Percentiles rank a stretch among this genome's conserved stretches.
phyloP scores from a whole-genome alignment of 2,888 invertebrate species.

The Oscheius onirici region DNA sequence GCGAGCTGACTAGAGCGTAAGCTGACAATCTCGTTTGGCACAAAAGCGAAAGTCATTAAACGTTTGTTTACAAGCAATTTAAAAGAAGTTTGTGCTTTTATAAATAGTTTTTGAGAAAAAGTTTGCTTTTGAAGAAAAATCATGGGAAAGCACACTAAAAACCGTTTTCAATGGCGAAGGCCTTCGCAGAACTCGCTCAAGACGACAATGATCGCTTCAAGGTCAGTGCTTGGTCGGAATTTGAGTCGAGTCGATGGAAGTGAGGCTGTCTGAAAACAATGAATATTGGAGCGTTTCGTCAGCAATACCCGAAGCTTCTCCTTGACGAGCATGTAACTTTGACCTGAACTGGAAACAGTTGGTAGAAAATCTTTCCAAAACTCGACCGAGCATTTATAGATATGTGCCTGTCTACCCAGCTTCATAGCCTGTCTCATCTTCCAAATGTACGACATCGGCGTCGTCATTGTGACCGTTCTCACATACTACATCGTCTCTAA shows the following conservation, averaged over 20 bases:
- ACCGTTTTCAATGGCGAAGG: background rate
- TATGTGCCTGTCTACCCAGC: constrained; percentile 31
- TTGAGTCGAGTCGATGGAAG: background rate
- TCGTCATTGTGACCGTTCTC: background rate
- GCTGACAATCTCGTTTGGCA: background rate
- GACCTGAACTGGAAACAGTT: background rate
- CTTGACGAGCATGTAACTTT: background rate
- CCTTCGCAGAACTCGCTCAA: constrained; percentile 1
- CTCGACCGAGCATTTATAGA: constrained; percentile 1
- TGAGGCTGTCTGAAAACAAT: background rate
- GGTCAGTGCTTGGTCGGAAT: background rate
- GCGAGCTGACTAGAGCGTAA: constrained; percentile 6
- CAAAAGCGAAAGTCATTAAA: background rate
- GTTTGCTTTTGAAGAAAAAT: background rate
- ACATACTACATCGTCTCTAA: constrained; percentile 11
- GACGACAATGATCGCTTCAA: constrained; percentile 24
- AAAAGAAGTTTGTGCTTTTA: background rate
- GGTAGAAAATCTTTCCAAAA: background rate
- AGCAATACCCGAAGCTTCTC: background rate
- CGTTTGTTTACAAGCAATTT: too few relatives aligned
- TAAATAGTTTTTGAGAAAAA: background rate
- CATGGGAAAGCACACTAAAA: background rate
- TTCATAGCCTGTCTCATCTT: constrained; percentile 33
- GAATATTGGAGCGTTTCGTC: background rate
- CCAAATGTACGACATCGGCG: background rate